Evolutionary conservation across 2,113 vertebrate genomes (phyloP), one percentile per base, ranked within the genome.

Genomic region (Cathartes aura): DNA sequence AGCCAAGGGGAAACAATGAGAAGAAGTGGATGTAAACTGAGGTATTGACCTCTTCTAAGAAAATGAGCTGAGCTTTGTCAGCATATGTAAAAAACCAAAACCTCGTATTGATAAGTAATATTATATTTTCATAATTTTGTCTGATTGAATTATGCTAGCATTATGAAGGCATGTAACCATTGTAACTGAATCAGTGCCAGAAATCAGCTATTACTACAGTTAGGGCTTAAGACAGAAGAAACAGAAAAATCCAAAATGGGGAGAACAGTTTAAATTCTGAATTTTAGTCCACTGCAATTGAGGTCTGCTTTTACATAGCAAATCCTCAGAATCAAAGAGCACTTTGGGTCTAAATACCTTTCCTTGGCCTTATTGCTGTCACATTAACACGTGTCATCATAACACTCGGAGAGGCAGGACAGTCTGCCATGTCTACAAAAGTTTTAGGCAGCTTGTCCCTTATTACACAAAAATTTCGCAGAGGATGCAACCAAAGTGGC

Each of bases 111-210:
- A 82, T 68, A 89, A 91, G 19, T 58, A 82, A 64, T 66, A 81
- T 30, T 94, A 48, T n/a, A 22, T 80, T 95, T 95, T 91, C 48
- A 82, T 93, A 60, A 74, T 90, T 55, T 84, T 74, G 36, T 58
- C 71, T 80, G 74, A 87, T 87, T 89, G 73, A 92, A 72, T 93
- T 94, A 83, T 27, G 45, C 26, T 64, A 48, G 32, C 36, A 43
- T 91, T 80, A 66, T 40, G 84, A 92, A 87, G 59, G 45, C 68
- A n/a, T 45, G 67, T 91, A 93, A 63, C 63, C 50, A 56, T 29
- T 93, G 67, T 62, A 92, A 92, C 45, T 50, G 47, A 92, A 70
- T 90, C 82, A 56, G 60, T 53, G 72, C 26, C 89, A 95, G 53
- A 82, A 96, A 87, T 72, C 56, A 76, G 47, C 66, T 75, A 3